Conservation (phyloP, 1,140 invertebrate genomes). For the Lasaia peninsularis region DNA sequence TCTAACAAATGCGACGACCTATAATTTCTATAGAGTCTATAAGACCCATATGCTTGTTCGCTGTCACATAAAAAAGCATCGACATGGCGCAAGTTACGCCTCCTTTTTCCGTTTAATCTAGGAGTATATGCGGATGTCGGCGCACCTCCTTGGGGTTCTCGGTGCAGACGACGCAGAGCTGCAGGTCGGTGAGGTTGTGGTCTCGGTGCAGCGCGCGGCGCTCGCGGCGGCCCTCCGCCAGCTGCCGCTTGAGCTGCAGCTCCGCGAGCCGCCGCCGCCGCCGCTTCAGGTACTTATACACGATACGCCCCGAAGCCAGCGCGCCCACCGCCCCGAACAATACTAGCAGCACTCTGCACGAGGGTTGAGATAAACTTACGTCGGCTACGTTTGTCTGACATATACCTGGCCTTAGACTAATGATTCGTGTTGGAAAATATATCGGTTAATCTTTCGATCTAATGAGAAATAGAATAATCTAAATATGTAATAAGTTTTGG, state of each 20-base stretch:
- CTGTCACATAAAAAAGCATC: neutral
- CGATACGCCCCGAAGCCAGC: slow-evolving; percentile 80
- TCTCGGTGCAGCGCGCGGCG: slow-evolving; percentile 81
- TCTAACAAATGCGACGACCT: no score
- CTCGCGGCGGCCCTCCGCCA: slow-evolving; percentile 81
- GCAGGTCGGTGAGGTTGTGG: slow-evolving; percentile 80
- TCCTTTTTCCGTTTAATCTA: no score
- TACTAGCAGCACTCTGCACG: slow-evolving; percentile 79
- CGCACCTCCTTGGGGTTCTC: slow-evolving; percentile 85
- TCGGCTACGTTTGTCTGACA: no score
- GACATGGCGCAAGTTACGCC: no score
- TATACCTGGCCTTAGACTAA: no score
- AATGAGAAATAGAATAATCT: no score
- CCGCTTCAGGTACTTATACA: slow-evolving; percentile 80
- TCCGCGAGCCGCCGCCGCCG: slow-evolving; percentile 77
- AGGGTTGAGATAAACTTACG: slow-evolving; percentile 14
- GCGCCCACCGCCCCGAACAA: slow-evolving; percentile 83
- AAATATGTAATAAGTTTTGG: no score
- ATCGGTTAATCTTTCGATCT: no score
- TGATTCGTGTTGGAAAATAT: no score
- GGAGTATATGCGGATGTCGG: no score
- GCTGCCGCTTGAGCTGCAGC: slow-evolving; percentile 78
- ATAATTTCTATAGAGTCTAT: no score
- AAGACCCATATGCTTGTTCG: no score
- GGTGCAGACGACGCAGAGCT: slow-evolving; percentile 87